Base-by-base conservation (phyloP, 1,140 invertebrate species). In the Heliconius hermathena region DNA sequence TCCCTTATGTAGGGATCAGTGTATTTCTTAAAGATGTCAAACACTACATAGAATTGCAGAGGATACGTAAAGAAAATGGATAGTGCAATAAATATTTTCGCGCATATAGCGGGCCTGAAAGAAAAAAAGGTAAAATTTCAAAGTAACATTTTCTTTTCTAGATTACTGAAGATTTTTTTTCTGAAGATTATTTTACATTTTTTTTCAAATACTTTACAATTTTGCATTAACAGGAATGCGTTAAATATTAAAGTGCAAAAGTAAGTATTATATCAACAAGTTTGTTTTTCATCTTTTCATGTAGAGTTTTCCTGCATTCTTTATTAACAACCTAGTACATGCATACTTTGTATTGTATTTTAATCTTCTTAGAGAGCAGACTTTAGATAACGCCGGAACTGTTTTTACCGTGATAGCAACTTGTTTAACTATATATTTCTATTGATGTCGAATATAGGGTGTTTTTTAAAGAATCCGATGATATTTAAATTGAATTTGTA, bases 1-100 rank as follows among this genome's bases (percentile, higher is more conserved):
- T 96, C 90, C 18, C 91, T 94, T 33, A 96, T 91, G 66, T 93
- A 92, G 52, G 93, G 88, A 77, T 93, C 87, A 13, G 96, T 92
- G 82, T 96, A 95, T 77, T 95, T 95, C 95, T 96, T 97, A 3
- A 97, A 96, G 60, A 97, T 97, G 73, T 97, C 96, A 71, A 96
- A 96, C 8, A 98, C 97, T 1, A 99, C 98, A 89, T 97, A 99
- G 85, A 98, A 97, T 92, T 99, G 99, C 1, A 99, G 95, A 2
- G 97, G 97, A 90, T 98, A 99, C 0, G 98, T 98, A 83, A 99
- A 97, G 81, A 99, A 97, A 71, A 99, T 98, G 0, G 98, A 97
- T 5, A 98, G 78, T 0, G 98, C 97, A 91, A 99, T 99, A 79
- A 97, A 95, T 4, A 98, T 88, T 93, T 98, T 97, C 9, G 98